Evolutionary conservation across 2,797 vertebrate genomes (phyloP), one percentile per base, ranked within the genome.

Genomic region (Acrossocheilus fasciatus): DNA sequence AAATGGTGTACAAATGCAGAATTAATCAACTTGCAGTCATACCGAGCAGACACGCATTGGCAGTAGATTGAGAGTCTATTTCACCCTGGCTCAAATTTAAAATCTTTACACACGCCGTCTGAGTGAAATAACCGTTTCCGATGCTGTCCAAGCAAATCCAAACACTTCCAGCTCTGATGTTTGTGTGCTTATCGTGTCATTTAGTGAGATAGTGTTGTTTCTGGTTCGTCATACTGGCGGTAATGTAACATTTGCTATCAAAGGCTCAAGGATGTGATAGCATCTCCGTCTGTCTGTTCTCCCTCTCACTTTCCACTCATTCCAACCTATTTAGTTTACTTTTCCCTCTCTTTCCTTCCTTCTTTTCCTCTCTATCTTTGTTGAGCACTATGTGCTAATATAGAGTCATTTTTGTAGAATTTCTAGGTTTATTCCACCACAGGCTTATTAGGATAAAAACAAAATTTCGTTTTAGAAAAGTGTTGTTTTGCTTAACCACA

Each of bases 281-380:
- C 54, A 59, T 86, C 59, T 54, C 70, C 17, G 6, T 82, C 34
- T 76, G 47, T 84, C 68, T 84, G 64, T 66, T 87, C 75, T 36
- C 73, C 18, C 57, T 87, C 90, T 92, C 90, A 90, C 90, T 85
- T 11, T 92, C 92, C 91, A 93, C 86, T 90, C 84, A 83, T 73
- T 64, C 78, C 90, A 89, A 82, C 78, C 83, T 81, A 80, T 62
- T 30, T 52, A n/a, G 52, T 57, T 75, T 73, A 82, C 86, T 77
- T 52, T 26, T 39, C 66, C 17, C 43, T 66, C 5, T 41, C 59
- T 83, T 84, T 76, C 86, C 79, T 72, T 82, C 84, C 73, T 86
- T 87, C 83, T 70, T 73, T 90, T 66, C 54, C 83, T 89, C 82
- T 82, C 81, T 82, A 83, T 87, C 87, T 91, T 43, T 78, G 9